Evolutionary conservation across 2,888 invertebrate genomes (phyloP).

Genomic region (Stenichneumon culpator): DNA sequence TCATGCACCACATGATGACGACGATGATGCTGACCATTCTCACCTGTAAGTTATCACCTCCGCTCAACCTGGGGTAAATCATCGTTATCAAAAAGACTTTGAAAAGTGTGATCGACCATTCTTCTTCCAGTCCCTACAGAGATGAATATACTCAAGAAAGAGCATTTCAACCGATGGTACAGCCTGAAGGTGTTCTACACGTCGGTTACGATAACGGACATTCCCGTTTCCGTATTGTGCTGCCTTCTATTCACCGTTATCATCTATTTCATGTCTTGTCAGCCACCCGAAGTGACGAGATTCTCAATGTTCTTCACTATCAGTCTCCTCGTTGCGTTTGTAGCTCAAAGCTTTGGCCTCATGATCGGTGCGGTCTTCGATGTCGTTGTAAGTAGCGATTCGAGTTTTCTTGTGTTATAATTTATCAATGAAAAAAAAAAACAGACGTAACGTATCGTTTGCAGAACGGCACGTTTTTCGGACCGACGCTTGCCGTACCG

Average conservation of each 20-base stretch:
- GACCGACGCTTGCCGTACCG: constrained; percentile 96
- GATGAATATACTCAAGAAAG: constrained; percentile 93
- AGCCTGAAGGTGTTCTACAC: constrained; percentile 93
- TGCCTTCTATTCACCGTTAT: constrained; percentile 91
- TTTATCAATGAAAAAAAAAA: background rate
- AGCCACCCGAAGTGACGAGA: constrained; percentile 92
- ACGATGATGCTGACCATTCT: constrained; percentile 96
- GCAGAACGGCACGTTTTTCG: constrained; percentile 97
- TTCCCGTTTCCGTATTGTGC: constrained; percentile 92
- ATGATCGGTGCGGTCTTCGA: constrained; percentile 96
- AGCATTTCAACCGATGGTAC: constrained; percentile 96
- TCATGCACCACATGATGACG: constrained; percentile 97
- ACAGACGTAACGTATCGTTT: constrained; percentile 68
- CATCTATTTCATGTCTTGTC: constrained; percentile 95
- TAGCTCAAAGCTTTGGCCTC: constrained; percentile 96
- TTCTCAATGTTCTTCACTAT: constrained; percentile 95
- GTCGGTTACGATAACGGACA: constrained; percentile 91
- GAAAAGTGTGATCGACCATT: background rate
- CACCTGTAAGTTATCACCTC: constrained; percentile 89
- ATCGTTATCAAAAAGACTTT: background rate
- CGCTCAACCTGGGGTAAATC: background rate
- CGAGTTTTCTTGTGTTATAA: background rate
- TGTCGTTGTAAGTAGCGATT: constrained; percentile 90
- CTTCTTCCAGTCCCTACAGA: constrained; percentile 90
- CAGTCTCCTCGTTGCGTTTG: constrained; percentile 93